Evolutionary conservation across 2,113 vertebrate species (phyloP), one percentile per base, ranked within the genome.

Genomic region (Pachypanchax playfairii): DNA sequence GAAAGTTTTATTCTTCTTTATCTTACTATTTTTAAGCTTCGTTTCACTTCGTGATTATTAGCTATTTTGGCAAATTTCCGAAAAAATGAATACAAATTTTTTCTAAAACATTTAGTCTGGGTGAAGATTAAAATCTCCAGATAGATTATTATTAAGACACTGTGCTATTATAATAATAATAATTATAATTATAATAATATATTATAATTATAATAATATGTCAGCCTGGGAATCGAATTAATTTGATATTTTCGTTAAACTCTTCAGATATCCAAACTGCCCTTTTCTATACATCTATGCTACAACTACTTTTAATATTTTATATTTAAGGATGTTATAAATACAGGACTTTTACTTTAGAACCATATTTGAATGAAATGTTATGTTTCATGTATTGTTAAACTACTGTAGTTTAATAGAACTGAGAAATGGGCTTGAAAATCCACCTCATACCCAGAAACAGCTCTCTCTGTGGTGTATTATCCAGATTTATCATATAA

Each of bases 401-500:
- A 18, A 17, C n/a, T 36, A 22, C 4, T 15, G 14, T 12, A 22
- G 17, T 29, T 12, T 29, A n/a, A 61, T 31, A 6, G 36, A 35
- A n/a, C 21, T 24, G 7, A 41, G 24, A 25, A 17, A 9, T 14
- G 6, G 24, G 51, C 7, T 36, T 21, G 41, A 36, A 54, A 59
- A 25, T 18, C 24, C 22, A n/a, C 21, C 29, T 53, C 21, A 12
- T 3, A 10, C n/a, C 49, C 38, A 21, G 39, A 42, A 21, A 52
- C 51, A 64, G 21, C 12, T 61, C 60, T 51, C 2, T 36, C 54
- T 52, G 49, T 64, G 42, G 52, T 65, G 21, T 65, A 51, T 60
- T 71, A 31, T 65, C 65, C 62, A 51, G 18, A 73, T 50, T 75
- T 72, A 69, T 77, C 36, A 65, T 64, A 52, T 75, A 70, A 79